Base-by-base conservation (phyloP, 2,113 vertebrate species). In the Dipodomys spectabilis region DNA sequence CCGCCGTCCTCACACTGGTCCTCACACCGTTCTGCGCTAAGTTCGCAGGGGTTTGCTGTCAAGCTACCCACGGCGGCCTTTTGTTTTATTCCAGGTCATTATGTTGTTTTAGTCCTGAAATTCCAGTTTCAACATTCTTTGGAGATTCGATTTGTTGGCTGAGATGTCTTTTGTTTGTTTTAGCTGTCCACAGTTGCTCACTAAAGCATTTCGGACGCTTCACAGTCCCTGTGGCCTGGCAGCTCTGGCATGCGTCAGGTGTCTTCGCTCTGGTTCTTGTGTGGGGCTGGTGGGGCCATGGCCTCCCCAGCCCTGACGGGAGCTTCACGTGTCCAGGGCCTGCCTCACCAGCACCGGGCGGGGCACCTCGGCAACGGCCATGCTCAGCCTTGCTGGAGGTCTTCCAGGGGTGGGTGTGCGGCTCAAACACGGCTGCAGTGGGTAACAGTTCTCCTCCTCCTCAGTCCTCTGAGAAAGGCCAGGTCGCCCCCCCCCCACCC, bases 141-240 rank as follows among this genome's bases (percentile, higher is more conserved):
- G 7, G 27, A 32, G 28, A 57, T 71, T 74, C 22, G 44, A 18
- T 20, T 69, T 67, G 72, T 88, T 62, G 28, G 23, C 53, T 35
- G 78, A 57, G 53, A 77, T 8, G 3, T 35, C 25, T 73, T 49
- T 62, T 87, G 35, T 8, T 30, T 65, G 60, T 30, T 9, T 35
- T n/a, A 1, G 39, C 1, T 16, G 60, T 22, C 28, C 1, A 1
- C 0, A 45, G 23, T 7, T 32, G 30, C 60, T 82, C 15, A 0
- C 0, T 9, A 77, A 35, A 64, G 73, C 27, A 12, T 28, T 3
- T 20, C 12, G 1, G 49, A 9, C 8, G 28, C 8, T 1, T 3
- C 7, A 62, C 12, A 0, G 1, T 22, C 68, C 15, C 73, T 2
- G 60, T 7, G 49, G 16, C 20, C 32, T 1, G 1, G 2, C 6